Base-by-base conservation (phyloP, 2,888 invertebrate genomes). In the Trachelus troglodyta region DNA sequence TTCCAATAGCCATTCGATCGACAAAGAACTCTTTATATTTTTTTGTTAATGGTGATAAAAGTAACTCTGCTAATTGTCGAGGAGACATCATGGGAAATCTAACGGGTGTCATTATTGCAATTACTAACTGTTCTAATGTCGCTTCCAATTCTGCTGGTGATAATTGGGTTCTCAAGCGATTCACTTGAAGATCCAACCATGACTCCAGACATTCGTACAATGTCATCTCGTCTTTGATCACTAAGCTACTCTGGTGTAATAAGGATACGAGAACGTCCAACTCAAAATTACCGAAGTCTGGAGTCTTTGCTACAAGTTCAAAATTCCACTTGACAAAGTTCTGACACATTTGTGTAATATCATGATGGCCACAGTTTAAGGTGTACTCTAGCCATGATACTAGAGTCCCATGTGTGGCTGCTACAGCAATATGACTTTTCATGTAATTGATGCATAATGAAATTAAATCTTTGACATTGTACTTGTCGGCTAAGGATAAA, bases 81-180 rank as follows among this genome's bases (percentile, higher is more conserved):
- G 97, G 97, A 31, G 96, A 95, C 97, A 99, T 98, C 97, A 98
- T 98, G 1, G 98, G 97, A 92, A 98, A 99, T 84, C 94, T 92
- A 79, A 97, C 94, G 81, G 95, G 95, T 0, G 95, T 93, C 93
- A 97, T 96, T 0, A 97, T 95, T 73, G 95, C 94, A 74, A 95
- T 93, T 0, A 97, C 95, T 0, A 97, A 92, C 6, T 94, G 93
- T 80, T 95, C 94, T 92, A 96, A 94, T 81, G 95, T 94, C 6
- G 92, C 88, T 79, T 94, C 94, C 75, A 94, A 91, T 83, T 95
- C 94, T 0, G 79, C 80, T 1, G 81, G 71, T 12, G 86, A 80
- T 76, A 91, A 76, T 73, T 88, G 89, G 30, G 34, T 92, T 90
- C 82, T 94, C 93, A 82, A 92, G 89, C 82, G 94, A 85, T 37